A percentile compares a stretch with the other conserved stretches of the same genome.
These are phyloP conservation scores for Phyllopteryx taeniolatus DNA, from an alignment of 2,113 vertebrate genomes.

Conservation along the genomic window DNA sequence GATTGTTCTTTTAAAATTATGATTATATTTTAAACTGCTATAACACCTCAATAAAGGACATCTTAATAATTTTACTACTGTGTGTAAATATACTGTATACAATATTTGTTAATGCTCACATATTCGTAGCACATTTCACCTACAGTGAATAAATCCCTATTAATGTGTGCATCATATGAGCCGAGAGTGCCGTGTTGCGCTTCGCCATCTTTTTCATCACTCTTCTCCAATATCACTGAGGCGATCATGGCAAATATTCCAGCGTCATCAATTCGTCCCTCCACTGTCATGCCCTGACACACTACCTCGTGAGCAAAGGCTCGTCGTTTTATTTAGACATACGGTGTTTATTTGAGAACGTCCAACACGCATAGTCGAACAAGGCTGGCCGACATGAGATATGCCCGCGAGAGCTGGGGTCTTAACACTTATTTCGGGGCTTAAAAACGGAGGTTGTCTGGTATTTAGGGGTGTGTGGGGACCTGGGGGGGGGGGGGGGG, in stretches of 20 bases:
- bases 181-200: not conserved
- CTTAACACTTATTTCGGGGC: conserved; percentile 59
- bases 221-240: conserved; percentile 35
- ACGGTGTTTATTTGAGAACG: conserved; percentile 59
- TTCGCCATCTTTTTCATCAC: conserved; percentile 29
- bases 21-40: too few species aligned
- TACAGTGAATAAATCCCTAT: too few species aligned
- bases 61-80: too few species aligned
- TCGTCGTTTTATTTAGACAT: conserved; percentile 16
- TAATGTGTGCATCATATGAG: not conserved
- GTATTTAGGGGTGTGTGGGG: conserved; percentile 16
- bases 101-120: too few species aligned
- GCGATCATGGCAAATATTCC: conserved; percentile 20
- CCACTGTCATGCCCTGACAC: conserved; percentile 15
- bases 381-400: conserved; percentile 28
- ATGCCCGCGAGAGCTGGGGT: conserved; percentile 37
- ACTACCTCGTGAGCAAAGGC: conserved; percentile 9
- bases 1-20: too few species aligned
- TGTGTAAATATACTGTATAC: too few species aligned
- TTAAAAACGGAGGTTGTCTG: conserved; percentile 23
- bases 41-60: too few species aligned
- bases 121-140: too few species aligned
- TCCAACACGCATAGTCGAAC: conserved; percentile 27
- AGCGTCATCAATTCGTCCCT: conserved; percentile 1
- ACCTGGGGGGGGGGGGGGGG: conserved; percentile 47